Evolutionary conservation across 2,888 invertebrate genomes (phyloP), one percentile per base, ranked within the genome.

Genomic region (Phyto melanocephala): DNA sequence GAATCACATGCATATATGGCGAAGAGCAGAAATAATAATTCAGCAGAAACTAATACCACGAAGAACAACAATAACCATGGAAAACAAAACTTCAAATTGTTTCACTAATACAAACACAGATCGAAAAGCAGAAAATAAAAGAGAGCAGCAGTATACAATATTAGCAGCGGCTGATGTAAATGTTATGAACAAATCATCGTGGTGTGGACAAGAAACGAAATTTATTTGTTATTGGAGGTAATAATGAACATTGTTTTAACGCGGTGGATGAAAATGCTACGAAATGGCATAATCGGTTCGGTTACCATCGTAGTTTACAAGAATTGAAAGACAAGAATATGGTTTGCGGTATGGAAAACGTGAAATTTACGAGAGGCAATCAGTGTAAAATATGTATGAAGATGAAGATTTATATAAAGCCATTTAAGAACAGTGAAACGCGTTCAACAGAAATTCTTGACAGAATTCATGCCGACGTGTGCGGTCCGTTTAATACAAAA

Each of bases 381-480:
- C 24, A 35, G 42, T 77, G 77, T 28, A 70, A 42, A 42, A n/a
- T 63, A 15, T 77, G 70, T 52, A 60, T 77, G 52, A 77, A 35
- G 52, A 45, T 47, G 1, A 70, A 70, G 40, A 58, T 70, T 28
- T n/a, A 58, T 58, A n/a, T n/a, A n/a, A n/a, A 22, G 42, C 45
- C 63, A 13, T 77, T 77, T 54, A 17, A 28, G 2, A 70, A 42
- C 3, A 54, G 71, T 47, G 78, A 72, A 65, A 50, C 45, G 7
- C 28, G 70, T n/a, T 56, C 78, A 5, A 35, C 20, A 20, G 50
- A 78, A 13, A 42, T 71, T 47, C 50, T 78, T 1, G 78, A 71
- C 15, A 47, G 22, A 62, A 35, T 78, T n/a, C 63, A 63, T 11
- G 22, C 28, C 1, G 63, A 63, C 15, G 28, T 63, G 2, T 63